Base-by-base conservation (phyloP, 2,888 invertebrate genomes). In the Lasioglossum lativentre region DNA sequence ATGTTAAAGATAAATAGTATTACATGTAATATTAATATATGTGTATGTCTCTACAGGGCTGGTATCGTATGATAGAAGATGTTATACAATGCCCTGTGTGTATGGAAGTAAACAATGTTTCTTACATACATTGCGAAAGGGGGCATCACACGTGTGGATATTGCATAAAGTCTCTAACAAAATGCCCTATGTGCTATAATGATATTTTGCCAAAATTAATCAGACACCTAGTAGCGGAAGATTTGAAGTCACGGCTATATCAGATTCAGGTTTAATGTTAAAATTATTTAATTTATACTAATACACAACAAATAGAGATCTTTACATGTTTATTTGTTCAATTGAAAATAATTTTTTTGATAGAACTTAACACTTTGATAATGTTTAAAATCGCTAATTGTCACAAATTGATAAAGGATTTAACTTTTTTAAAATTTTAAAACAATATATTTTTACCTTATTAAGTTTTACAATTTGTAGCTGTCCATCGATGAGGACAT, bases 131-230 rank as follows among this genome's bases (percentile, higher is more conserved):
- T 23, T 52, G 52, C 2, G 0, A 0, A n/a, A n/a, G 56, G n/a
- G 56, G 56, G 12, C 56, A 56, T 0, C n/a, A 56, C 10, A 4
- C 1, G 0, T 56, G 56, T 10, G 0, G 0, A 0, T 56, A 10
- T 4, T 63, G 63, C 1, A 3, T 30, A 0, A 16, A 4, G 2
- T 0, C 0, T 0, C 0, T 63, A 19, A 30, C 1, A 30, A 30
- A 1, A 19, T 30, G 63, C n/a, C 63, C 63, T 0, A 16, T 63
- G 5, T 63, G 63, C 30, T 3, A 16, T 3, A 0, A 0, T 8
- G 0, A 2, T 0, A 0, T 6, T 30, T 3, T 63, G 19, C 16
- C 14, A 19, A 16, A 8, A 0, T 0, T 0, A 0, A 12, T 19
- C 0, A 19, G 1, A 1, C 27, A 63, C 2, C 30, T 63, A 8